Conservation (phyloP, 64 coral and sea anemone species). For the Stylophora pistillata region DNA sequence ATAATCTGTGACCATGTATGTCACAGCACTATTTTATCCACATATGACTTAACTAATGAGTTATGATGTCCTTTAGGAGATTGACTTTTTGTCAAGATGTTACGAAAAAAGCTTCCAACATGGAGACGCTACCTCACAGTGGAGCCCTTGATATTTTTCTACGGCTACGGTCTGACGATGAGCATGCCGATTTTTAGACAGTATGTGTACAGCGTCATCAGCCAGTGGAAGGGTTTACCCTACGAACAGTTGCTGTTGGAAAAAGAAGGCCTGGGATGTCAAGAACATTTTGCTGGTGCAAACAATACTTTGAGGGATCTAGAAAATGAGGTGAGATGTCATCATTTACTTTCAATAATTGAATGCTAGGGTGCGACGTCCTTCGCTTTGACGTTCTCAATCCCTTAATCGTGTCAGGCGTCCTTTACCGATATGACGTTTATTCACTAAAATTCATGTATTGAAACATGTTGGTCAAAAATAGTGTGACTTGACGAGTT, state of each 20-base stretch:
- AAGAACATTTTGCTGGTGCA: not conserved
- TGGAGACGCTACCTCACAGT: slow-evolving; percentile 77
- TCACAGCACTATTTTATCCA: not conserved
- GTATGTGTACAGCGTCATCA: slow-evolving; percentile 83
- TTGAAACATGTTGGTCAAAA: too few species aligned
- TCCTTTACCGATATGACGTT: too few species aligned
- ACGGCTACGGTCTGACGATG: slow-evolving; percentile 79
- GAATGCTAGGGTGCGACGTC: too few species aligned
- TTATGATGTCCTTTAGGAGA: not conserved
- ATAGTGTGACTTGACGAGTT: too few species aligned
- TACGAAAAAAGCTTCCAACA: slow-evolving; percentile 2
- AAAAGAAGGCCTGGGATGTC: slow-evolving; percentile 25
- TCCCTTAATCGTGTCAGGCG: too few species aligned
- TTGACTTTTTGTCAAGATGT: slow-evolving; percentile 1
- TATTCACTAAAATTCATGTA: too few species aligned
- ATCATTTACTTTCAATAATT: too few species aligned
- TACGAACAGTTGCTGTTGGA: slow-evolving; percentile 37
- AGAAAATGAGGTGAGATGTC: slow-evolving; percentile 46
- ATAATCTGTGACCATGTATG: too few species aligned
- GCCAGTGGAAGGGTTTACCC: slow-evolving; percentile 79
- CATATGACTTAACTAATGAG: not conserved
- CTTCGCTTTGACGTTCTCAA: too few species aligned
- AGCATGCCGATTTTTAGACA: slow-evolving; percentile 70
- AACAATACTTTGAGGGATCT: slow-evolving; percentile 43
- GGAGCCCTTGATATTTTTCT: slow-evolving; percentile 93